These are phyloP conservation scores for Dendrolimus punctatus DNA, from an alignment of 1,140 invertebrate genomes.

Conservation along the genomic window DNA sequence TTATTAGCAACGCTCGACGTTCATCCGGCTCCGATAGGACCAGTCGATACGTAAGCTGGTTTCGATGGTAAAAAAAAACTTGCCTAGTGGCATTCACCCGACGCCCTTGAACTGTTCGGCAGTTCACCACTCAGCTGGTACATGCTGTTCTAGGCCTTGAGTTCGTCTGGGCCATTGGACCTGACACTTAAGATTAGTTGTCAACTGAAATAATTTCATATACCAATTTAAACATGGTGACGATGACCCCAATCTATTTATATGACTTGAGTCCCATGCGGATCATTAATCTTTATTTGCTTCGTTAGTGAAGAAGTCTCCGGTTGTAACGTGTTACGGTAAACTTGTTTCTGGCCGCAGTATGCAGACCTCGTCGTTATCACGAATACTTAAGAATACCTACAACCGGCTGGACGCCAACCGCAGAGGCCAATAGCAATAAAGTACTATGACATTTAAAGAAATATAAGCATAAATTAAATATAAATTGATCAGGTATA, in stretches of 20 bases:
- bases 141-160: conserved; percentile 49
- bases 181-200: conserved; percentile 30
- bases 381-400: conserved; percentile 8
- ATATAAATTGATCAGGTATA: conserved; percentile 14
- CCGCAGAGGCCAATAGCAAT: conserved; percentile 3
- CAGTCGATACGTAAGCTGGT: conserved; percentile 46
- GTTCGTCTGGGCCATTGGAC: conserved; percentile 54
- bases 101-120: conserved; percentile 55
- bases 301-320: conserved; percentile 13
- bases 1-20: conserved; percentile 30
- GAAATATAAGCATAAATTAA: conserved; percentile 10
- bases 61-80: conserved; percentile 59
- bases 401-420: conserved; percentile 1
- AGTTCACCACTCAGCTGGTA: conserved; percentile 54
- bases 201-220: conserved; percentile 17
- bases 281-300: conserved; percentile 24
- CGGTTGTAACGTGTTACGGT: conserved; percentile 19
- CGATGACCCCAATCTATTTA: conserved; percentile 14
- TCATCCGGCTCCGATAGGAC: conserved; percentile 50
- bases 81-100: conserved; percentile 61
- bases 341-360: conserved; percentile 16
- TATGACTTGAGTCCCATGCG: conserved; percentile 7
- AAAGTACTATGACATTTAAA: conserved; percentile 8
- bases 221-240: conserved; percentile 5
- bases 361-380: conserved; percentile 6